These are phyloP conservation scores for Brotula barbata DNA, from an alignment of 2,797 vertebrate genomes.

Conservation along the genomic window DNA sequence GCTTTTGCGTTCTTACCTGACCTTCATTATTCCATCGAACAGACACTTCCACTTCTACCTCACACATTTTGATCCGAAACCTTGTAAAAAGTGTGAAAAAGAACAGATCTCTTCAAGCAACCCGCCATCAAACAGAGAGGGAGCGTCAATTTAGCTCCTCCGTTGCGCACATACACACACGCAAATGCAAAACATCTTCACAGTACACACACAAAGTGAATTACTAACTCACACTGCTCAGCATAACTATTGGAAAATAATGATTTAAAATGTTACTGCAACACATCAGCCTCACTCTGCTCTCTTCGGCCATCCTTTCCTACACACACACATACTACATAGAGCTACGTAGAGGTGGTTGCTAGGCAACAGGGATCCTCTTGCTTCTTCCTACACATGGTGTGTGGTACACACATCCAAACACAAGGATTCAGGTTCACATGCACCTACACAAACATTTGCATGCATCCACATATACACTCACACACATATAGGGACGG, in stretches of 20 bases:
- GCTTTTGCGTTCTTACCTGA: no score
- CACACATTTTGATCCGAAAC: no score
- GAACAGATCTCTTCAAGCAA: no score
- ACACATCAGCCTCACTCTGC: conserved; percentile 37
- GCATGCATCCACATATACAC: conserved; percentile 4
- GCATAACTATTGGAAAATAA: conserved; percentile 64
- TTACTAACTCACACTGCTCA: conserved; percentile 41
- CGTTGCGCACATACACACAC: neutral
- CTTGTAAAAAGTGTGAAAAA: no score
- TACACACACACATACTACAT: conserved; percentile 38
- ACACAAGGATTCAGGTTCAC: conserved; percentile 32
- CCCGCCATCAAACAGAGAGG: no score
- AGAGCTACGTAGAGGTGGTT: conserved; percentile 61
- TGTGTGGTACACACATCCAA: conserved; percentile 33
- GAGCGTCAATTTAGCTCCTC: no score
- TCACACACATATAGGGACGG: conserved; percentile 7
- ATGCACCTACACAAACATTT: conserved; percentile 13
- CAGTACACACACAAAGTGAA: conserved; percentile 10
- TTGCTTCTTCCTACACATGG: conserved; percentile 69
- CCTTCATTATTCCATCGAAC: no score
- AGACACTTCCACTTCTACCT: no score
- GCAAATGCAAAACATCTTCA: neutral
- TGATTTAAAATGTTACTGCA: conserved; percentile 65
- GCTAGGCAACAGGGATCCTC: conserved; percentile 81
- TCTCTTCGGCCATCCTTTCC: conserved; percentile 19